Percentiles rank a stretch among this genome's conserved stretches.
Conservation (phyloP, 35 echinoderm and acorn worm species). For the Amphiura filiformis region DNA sequence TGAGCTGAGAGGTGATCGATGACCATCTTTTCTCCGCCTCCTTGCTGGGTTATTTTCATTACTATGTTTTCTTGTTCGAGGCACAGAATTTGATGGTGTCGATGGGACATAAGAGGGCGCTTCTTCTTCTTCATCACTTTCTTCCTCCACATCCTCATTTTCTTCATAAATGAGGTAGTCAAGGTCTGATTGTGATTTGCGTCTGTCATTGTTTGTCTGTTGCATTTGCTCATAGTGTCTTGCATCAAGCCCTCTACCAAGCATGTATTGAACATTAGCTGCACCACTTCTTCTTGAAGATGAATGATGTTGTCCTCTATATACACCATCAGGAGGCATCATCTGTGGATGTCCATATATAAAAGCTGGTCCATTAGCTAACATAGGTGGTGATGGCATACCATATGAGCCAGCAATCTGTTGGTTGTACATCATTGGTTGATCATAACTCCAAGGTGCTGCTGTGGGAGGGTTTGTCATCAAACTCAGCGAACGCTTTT, state of each 20-base stretch:
- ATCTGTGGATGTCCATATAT: background rate
- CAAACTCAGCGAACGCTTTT: background rate
- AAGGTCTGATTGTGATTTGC: background rate
- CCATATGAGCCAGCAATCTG: background rate
- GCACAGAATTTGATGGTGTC: background rate
- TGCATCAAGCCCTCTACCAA: background rate
- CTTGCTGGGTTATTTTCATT: too few relatives aligned
- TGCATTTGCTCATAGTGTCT: background rate
- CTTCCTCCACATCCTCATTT: background rate
- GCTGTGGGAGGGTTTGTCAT: background rate
- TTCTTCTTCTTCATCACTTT: background rate
- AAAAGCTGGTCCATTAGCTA: background rate
- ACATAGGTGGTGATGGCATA: background rate
- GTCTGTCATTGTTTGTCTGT: background rate
- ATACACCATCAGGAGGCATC: background rate
- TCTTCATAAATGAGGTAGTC: background rate
- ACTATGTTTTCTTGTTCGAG: background rate
- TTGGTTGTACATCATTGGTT: background rate
- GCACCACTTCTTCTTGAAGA: background rate
- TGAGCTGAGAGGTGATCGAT: background rate
- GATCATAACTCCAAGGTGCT: background rate
- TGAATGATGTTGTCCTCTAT: too few relatives aligned
- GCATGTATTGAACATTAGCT: background rate
- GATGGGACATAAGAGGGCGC: background rate
- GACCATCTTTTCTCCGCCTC: too few relatives aligned